Percentiles rank a stretch among this genome's conserved stretches.
Conservation (phyloP, 2,113 vertebrate genomes). For the Hydropotes inermis region DNA sequence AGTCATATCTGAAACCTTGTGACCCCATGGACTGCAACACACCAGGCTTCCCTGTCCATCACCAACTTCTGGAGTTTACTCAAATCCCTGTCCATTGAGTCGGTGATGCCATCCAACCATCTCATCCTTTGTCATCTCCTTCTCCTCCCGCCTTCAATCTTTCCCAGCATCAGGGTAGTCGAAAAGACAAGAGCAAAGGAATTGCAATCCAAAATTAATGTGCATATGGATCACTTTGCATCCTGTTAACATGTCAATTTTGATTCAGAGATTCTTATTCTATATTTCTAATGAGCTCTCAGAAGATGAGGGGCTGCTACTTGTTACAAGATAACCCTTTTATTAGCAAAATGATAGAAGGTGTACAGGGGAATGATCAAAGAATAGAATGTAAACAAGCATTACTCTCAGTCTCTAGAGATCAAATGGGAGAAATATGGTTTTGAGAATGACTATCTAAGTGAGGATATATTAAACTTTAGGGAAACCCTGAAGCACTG, state of each 20-base stretch:
- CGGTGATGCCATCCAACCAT: not conserved
- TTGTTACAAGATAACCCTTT: not conserved
- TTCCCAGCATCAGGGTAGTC: not conserved
- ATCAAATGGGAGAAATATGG: not conserved
- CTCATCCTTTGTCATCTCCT: not conserved
- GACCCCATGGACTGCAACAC: not conserved
- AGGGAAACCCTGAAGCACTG: not conserved
- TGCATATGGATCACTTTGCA: not conserved
- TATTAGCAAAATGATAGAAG: not conserved
- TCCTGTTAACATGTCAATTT: not conserved
- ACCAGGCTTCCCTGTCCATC: not conserved
- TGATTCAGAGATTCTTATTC: not conserved
- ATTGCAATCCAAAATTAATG: not conserved
- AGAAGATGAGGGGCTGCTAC: not conserved
- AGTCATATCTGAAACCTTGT: not conserved
- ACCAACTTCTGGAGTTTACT: not conserved
- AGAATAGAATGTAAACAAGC: not conserved
- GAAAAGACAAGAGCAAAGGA: not conserved
- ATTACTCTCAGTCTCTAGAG: not conserved
- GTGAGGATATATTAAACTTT: not conserved
- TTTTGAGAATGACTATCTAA: not conserved
- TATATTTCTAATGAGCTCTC: not conserved
- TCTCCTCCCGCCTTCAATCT: not conserved
- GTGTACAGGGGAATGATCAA: not conserved
- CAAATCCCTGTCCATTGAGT: not conserved